Percentiles rank a stretch among this genome's conserved stretches.
These are phyloP conservation scores for Hyaena hyaena DNA, from an alignment of 2,113 vertebrate species.

Conservation along the genomic window DNA sequence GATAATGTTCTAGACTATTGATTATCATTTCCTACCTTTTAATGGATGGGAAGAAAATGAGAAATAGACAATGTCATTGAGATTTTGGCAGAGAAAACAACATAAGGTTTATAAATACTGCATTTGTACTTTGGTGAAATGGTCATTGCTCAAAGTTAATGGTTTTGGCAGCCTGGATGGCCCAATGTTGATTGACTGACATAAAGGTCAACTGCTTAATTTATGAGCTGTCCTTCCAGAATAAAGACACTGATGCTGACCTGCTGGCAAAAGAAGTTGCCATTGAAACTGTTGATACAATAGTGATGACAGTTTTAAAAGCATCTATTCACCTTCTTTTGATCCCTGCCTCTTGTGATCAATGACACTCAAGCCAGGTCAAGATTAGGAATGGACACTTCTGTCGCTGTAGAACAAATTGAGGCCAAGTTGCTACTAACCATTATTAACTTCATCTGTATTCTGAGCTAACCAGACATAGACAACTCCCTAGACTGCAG, in stretches of 20 bases:
- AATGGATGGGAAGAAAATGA: constrained; percentile 45
- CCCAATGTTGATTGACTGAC: constrained; percentile 66
- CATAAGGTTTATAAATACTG: constrained; percentile 73
- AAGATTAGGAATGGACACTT: constrained; percentile 36
- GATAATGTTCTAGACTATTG: constrained; percentile 57
- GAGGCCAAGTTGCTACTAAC: constrained; percentile 39
- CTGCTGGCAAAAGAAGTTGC: constrained; percentile 10
- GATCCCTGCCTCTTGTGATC: constrained; percentile 70
- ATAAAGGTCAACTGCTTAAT: constrained; percentile 77
- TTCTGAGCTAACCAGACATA: background rate
- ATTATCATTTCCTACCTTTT: constrained; percentile 68
- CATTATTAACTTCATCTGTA: constrained; percentile 41
- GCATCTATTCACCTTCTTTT: constrained; percentile 73
- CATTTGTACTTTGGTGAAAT: constrained; percentile 60
- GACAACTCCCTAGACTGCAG: background rate
- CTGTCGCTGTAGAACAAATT: constrained; percentile 6
- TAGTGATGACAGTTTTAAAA: constrained; percentile 63
- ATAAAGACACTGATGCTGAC: constrained; percentile 60
- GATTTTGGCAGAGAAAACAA: constrained; percentile 66
- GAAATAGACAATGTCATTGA: constrained; percentile 53
- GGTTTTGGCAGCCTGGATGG: constrained; percentile 61
- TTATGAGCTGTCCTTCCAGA: constrained; percentile 62
- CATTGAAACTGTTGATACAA: constrained; percentile 26
- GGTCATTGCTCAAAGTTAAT: constrained; percentile 75
- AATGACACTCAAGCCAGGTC: constrained; percentile 73